phyloP scores from a whole-genome alignment of 2,888 invertebrate genomes.

The Oxytorus armatus region DNA sequence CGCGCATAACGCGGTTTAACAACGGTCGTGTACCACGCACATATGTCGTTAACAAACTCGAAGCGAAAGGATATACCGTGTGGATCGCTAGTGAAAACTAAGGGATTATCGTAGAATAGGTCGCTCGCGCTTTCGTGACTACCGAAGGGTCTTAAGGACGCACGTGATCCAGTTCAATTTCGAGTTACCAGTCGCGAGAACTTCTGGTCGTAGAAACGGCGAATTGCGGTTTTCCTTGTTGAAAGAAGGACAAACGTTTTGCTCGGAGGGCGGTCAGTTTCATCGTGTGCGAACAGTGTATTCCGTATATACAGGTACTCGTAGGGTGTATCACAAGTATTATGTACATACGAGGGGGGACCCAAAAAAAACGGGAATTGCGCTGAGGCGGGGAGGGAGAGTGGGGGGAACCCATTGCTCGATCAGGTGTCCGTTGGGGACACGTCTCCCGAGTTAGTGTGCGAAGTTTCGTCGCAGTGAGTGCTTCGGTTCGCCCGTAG shows the following conservation, averaged over 20 bases:
- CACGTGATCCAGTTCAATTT: constrained; percentile 62
- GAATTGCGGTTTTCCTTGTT: constrained; percentile 5
- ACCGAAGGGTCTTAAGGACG: constrained; percentile 46
- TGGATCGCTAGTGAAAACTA: not conserved
- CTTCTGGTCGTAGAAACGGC: constrained; percentile 1
- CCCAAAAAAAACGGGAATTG: too few relatives aligned
- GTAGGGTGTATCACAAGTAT: too few relatives aligned
- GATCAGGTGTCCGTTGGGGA: too few relatives aligned
- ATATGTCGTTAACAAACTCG: constrained; percentile 52
- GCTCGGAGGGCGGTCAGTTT: constrained; percentile 39
- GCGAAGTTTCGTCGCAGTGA: too few relatives aligned
- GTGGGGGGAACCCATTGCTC: too few relatives aligned
- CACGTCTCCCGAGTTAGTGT: too few relatives aligned
- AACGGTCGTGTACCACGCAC: constrained; percentile 61
- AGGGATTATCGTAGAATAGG: constrained; percentile 38
- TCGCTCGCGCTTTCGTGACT: constrained; percentile 68
- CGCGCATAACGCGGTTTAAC: constrained; percentile 33
- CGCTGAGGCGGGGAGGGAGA: too few relatives aligned
- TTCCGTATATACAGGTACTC: too few relatives aligned
- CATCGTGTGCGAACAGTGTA: too few relatives aligned
- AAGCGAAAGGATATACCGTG: constrained; percentile 2
- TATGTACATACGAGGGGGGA: too few relatives aligned
- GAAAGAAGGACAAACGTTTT: too few relatives aligned
- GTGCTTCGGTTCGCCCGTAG: too few relatives aligned
- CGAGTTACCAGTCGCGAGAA: constrained; percentile 22